Evolutionary conservation across 2,113 vertebrate species (phyloP), one percentile per base, ranked within the genome.

Genomic region (Salminus brasiliensis): DNA sequence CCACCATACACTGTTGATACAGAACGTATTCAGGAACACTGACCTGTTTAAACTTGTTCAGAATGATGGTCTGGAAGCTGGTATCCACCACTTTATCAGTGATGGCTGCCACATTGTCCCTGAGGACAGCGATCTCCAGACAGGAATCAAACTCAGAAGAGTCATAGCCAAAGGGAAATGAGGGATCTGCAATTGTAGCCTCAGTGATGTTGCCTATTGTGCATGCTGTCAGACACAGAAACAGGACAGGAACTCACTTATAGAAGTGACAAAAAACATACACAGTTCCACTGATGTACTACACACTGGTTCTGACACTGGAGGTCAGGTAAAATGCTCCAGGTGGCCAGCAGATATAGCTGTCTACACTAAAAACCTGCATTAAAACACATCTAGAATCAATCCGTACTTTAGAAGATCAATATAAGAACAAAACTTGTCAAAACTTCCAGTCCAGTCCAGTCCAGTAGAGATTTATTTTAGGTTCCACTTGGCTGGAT

Each of bases 41-140:
- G 60, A 94, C 93, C 92, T 93, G 78, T 30, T 70, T 78, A 66
- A 94, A 69, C 78, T 87, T 93, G 16, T 71, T 39, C 73, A 93
- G 88, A 59, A 94, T 70, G 25, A 92, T 69, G 3, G 2, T 2
- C 21, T 87, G 87, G 80, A 81, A 90, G 0, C 86, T 83, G 2
- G 29, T 18, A 0, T 89, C 10, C 23, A 89, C 81, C 70, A 92
- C 86, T 71, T 89, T 88, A 0, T 18, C 18, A 1, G 79, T 79
- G 39, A 93, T 84, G n/a, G 67, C 75, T 2, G 76, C 85, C 87
- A 94, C 67, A 85, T 91, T 92, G 60, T 88, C 29, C n/a, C 10
- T 86, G 0, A 92, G 88, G 0, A 53, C 66, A 0, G n/a, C 0
- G 32, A 80, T 45, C 0, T 66, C 87, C 79, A 94, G 87, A 84